Conservation (phyloP, 2,113 vertebrate species). For the Lycaon pictus region DNA sequence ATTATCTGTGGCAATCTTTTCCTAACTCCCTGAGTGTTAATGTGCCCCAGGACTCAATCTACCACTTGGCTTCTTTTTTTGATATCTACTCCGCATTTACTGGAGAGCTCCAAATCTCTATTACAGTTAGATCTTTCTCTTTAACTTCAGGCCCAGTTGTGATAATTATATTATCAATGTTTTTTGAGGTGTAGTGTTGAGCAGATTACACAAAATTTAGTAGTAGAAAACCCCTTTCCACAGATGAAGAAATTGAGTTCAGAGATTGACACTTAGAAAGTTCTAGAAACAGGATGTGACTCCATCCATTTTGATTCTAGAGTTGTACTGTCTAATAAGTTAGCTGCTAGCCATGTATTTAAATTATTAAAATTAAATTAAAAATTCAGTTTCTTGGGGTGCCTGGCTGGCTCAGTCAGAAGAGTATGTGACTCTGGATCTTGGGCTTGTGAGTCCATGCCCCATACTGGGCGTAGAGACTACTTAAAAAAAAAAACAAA, state of each 20-base stretch:
- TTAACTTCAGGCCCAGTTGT: neutral
- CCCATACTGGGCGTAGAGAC: neutral
- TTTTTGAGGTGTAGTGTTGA: neutral
- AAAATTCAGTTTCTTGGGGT: neutral
- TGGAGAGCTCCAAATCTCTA: neutral
- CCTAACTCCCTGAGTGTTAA: neutral
- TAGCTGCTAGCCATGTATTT: neutral
- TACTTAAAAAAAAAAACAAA: neutral
- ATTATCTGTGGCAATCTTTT: neutral
- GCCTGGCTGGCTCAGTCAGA: neutral
- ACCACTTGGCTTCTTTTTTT: neutral
- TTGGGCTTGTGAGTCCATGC: neutral
- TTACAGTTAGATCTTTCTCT: neutral
- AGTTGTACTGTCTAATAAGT: neutral
- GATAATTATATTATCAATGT: neutral
- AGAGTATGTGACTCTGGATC: neutral
- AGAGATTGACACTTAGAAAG: neutral
- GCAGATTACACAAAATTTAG: neutral
- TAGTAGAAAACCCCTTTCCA: neutral
- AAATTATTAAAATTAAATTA: neutral
- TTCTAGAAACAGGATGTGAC: neutral
- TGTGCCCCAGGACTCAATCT: neutral
- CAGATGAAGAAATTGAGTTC: neutral
- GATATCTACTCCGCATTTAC: neutral
- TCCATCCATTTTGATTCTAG: neutral